phyloP scores from a whole-genome alignment of 2,113 vertebrate genomes.

The Cygnus atratus region DNA sequence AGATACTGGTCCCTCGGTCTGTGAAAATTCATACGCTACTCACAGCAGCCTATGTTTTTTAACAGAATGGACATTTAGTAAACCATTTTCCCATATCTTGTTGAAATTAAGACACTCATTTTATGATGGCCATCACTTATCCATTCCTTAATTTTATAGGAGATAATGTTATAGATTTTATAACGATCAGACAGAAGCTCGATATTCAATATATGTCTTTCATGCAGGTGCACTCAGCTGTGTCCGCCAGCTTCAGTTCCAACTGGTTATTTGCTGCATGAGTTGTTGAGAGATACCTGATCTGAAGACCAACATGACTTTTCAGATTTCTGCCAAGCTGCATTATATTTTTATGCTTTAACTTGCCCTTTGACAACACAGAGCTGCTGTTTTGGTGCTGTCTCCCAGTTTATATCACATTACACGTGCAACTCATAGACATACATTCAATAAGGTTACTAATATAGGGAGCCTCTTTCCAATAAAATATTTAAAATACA shows the following conservation, averaged over 20 bases:
- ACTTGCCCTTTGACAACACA: background rate
- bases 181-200: background rate
- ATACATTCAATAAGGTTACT: background rate
- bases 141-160: background rate
- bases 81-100: background rate
- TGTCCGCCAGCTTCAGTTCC: slow-evolving; percentile 16
- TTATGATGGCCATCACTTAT: background rate
- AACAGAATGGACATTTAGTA: background rate
- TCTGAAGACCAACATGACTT: slow-evolving; percentile 11
- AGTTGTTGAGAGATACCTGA: slow-evolving; percentile 5
- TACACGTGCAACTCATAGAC: background rate
- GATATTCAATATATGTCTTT: background rate
- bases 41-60: background rate
- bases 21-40: background rate
- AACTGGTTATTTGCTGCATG: background rate
- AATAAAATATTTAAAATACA: background rate
- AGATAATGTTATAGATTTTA: background rate
- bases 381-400: background rate
- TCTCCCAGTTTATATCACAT: background rate
- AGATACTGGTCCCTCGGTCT: background rate
- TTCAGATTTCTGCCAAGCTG: slow-evolving; percentile 10
- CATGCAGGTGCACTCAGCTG: background rate
- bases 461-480: background rate
- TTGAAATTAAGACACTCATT: background rate
- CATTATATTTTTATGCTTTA: background rate